These are phyloP conservation scores for Eriocheir sinensis DNA, from an alignment of 1,140 invertebrate species.

Conservation along the genomic window DNA sequence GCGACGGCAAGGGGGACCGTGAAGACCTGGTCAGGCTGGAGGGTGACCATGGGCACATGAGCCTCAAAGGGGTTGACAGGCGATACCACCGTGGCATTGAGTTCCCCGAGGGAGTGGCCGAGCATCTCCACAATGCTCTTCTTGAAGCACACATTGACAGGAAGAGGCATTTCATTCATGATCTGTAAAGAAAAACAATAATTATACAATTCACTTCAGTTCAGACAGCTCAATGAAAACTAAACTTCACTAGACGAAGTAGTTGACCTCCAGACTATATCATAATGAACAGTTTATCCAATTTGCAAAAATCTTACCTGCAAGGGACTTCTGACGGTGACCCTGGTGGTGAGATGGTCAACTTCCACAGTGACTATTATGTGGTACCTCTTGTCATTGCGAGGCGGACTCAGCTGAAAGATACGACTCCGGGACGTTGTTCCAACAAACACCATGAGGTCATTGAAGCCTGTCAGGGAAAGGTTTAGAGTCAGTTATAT, in stretches of 20 bases:
- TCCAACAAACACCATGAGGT: slow-evolving; percentile 74
- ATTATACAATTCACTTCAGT: no score
- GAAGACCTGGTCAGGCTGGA: slow-evolving; percentile 89
- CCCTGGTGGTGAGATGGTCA: slow-evolving; percentile 85
- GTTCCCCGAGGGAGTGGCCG: slow-evolving; percentile 40
- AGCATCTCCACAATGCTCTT: slow-evolving; percentile 74
- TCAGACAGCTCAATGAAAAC: no score
- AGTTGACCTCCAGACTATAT: no score
- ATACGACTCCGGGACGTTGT: slow-evolving; percentile 69
- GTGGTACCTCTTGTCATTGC: slow-evolving; percentile 84
- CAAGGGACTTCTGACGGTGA: slow-evolving; percentile 88
- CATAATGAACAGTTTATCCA: no score
- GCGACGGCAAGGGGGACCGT: slow-evolving; percentile 90
- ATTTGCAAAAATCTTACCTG: slow-evolving; percentile 86
- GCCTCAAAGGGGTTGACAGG: slow-evolving; percentile 91
- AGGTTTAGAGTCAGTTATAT: slow-evolving; percentile 45
- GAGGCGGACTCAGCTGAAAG: slow-evolving; percentile 73
- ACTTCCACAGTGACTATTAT: slow-evolving; percentile 86
- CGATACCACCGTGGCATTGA: slow-evolving; percentile 80
- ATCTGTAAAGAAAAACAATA: slow-evolving; percentile 84
- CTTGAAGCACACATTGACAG: slow-evolving; percentile 84
- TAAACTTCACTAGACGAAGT: no score
- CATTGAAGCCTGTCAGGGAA: slow-evolving; percentile 75
- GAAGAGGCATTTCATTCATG: slow-evolving; percentile 89
- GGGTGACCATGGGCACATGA: slow-evolving; percentile 87